Evolutionary conservation across 2,797 vertebrate species (phyloP).

Genomic region (Takifugu rubripes): DNA sequence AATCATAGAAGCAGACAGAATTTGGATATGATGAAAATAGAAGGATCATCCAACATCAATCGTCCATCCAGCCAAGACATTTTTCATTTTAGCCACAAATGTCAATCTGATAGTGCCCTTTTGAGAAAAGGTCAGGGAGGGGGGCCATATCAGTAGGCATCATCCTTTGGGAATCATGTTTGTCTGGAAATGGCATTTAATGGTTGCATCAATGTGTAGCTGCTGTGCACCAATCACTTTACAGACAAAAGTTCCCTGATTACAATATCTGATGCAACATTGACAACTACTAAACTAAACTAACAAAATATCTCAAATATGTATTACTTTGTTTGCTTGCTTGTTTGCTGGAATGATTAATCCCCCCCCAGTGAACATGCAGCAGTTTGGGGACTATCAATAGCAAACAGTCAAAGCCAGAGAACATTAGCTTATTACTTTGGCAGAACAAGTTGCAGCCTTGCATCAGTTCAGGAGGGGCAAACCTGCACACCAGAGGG

Average conservation of each 20-base stretch:
- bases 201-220: no score
- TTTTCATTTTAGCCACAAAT: no score
- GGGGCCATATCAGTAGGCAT: no score
- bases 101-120: no score
- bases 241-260: neutral
- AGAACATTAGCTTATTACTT: conserved; percentile 66
- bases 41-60: no score
- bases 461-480: conserved; percentile 43
- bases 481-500: conserved; percentile 41
- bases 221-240: no score
- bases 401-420: conserved; percentile 46
- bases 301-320: conserved; percentile 1
- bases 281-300: conserved; percentile 5
- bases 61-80: no score
- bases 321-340: conserved; percentile 8
- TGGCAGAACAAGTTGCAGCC: conserved; percentile 50
- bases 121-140: no score
- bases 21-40: no score
- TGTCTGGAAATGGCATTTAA: no score
- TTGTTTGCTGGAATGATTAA: conserved; percentile 34
- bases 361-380: conserved; percentile 38
- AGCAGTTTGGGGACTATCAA: conserved; percentile 39
- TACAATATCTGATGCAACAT: neutral
- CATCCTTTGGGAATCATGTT: no score
- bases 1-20: no score